Base-by-base conservation (phyloP, 2,113 vertebrate species). In the Morone saxatilis region DNA sequence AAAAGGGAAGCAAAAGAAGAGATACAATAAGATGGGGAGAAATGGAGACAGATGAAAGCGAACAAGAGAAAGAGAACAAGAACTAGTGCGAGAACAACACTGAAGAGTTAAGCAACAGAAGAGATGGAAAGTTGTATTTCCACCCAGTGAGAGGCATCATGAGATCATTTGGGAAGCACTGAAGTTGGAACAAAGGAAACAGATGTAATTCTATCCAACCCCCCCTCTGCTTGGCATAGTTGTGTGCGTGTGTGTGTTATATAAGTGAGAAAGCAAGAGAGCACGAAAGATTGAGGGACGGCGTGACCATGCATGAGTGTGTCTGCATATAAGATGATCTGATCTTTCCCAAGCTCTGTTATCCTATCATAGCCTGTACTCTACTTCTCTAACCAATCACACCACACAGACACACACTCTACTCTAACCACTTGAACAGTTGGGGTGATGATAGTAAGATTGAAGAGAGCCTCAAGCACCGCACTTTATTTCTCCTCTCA, bases 111-210 rank as follows among this genome's bases (percentile, higher is more conserved):
- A 72, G 65, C 60, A 78, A 25, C 31, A n/a, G 47, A 72, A 67
- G 7, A 76, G 57, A 84, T 78, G 73, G 67, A 85, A 40, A 80
- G 54, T 50, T 75, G 72, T 60, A 76, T 89, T 86, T 78, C 54
- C 31, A 70, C 69, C 81, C 71, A 20, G 60, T 68, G 61, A 53
- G 57, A 76, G 69, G 59, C 88, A 83, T 62, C 51, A 51, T 78
- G 82, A 57, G 61, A 67, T 85, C 41, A 78, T 86, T 85, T 77
- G 25, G 71, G 63, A 68, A 59, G 65, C 61, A 60, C 43, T 80
- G 79, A 79, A 71, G 90, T 86, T 86, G 74, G 84, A 93, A 89
- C 79, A 83, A 83, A 86, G 84, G 70, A 43, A 76, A 77, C 67
- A 70, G 71, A 80, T 88, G 79, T 88, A 81, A 88, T 90, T 84